Evolutionary conservation across 2,888 invertebrate genomes (phyloP), one percentile per base, ranked within the genome.

Genomic region (Xestia sexstrigata): DNA sequence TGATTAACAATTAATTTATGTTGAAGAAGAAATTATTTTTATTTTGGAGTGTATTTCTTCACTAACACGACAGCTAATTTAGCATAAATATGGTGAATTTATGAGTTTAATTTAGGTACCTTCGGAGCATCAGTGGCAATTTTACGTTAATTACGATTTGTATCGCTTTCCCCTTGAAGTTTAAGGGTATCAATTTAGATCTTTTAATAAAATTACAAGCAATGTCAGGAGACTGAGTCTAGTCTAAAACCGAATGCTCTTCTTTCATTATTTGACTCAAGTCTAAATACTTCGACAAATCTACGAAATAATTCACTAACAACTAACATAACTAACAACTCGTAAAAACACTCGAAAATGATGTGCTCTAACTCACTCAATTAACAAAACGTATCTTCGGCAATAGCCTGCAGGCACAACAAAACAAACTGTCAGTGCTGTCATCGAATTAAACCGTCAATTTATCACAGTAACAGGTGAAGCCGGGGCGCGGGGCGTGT

Each of bases 401-500:
- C 49, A 49, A 62, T 0, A 72, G 30, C 72, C 60, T 13, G 26
- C 65, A 70, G 65, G 35, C 66, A 67, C 26, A 67, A 47, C 55
- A 76, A 76, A 79, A 55, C 58, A 58, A 49, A 72, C 49, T 52
- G 35, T 26, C 66, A 55, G 55, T n/a, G 3, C 66, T 70, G 62
- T 74, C 85, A 76, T 74, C 72, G 70, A 73, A 82, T 85, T 75
- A 82, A 82, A 73, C 49, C 17, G 17, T 69, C 75, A 84, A 85
- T 84, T 82, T 75, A 84, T 84, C 73, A 78, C 70, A 52, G 74
- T 63, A 84, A 85, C 84, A 84, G 89, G 83, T 83, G 85, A 82
- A 70, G 81, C 26, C 79, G 69, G 79, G 87, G 84, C 82, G 87
- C 78, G 67, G 79, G 89, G 89, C 83, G 89, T 80, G 85, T 78